phyloP scores from a whole-genome alignment of 92 coral and sea anemone species.

The Parazoanthus darwini region DNA sequence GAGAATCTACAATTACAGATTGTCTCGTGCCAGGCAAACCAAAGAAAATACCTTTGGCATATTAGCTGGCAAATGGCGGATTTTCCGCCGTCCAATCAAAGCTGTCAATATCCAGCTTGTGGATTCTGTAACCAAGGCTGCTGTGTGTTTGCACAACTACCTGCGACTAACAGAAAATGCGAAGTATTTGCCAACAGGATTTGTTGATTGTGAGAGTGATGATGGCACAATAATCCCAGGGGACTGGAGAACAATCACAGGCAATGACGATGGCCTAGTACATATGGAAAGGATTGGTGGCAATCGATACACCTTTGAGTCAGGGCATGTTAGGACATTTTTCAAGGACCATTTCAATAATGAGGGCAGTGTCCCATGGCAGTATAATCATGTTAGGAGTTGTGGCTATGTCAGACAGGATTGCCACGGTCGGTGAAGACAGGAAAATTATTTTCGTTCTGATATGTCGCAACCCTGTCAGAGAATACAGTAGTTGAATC shows the following conservation, averaged over 20 bases:
- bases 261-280: conserved; percentile 32
- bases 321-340: conserved; percentile 32
- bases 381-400: conserved; percentile 38
- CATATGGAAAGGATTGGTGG: conserved; percentile 37
- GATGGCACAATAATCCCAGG: no score
- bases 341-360: conserved; percentile 42
- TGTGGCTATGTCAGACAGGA: conserved; percentile 37
- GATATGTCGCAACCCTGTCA: no score
- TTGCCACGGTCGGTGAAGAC: no score
- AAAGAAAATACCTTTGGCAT: conserved; percentile 62
- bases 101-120: conserved; percentile 43
- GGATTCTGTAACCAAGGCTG: conserved; percentile 37
- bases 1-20: conserved; percentile 48
- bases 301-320: conserved; percentile 34
- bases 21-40: conserved; percentile 44
- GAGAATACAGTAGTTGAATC: no score
- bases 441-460: no score
- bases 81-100: conserved; percentile 45
- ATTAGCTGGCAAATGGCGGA: conserved; percentile 48
- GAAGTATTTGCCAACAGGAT: no score
- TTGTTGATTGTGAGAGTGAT: no score
- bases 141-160: conserved; percentile 53
- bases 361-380: conserved; percentile 51
- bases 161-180: conserved; percentile 52
- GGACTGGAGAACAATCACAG: neutral